phyloP scores from a whole-genome alignment of 2,888 invertebrate species.

The Caenorhabditis macrosperma region DNA sequence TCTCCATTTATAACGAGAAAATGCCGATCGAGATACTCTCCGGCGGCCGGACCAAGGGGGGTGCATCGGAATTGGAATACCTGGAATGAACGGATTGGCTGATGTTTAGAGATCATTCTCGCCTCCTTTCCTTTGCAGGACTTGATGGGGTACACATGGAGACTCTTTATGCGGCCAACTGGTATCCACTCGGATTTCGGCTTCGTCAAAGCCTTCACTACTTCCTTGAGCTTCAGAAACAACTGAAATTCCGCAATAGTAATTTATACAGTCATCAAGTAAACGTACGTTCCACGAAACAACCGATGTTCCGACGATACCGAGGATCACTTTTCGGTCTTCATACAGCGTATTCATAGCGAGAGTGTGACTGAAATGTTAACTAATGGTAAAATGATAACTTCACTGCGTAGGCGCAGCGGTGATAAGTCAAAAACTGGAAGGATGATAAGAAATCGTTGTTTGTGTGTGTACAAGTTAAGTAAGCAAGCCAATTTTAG shows the following conservation, averaged over 20 bases:
- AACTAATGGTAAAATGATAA: constrained; percentile 12
- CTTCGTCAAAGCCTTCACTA: constrained; percentile 22
- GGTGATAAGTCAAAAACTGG: constrained; percentile 13
- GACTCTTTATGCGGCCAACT: constrained; percentile 65
- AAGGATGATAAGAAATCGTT: background rate
- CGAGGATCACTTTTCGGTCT: constrained; percentile 54
- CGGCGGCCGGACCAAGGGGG: constrained; percentile 63
- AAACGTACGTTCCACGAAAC: constrained; percentile 58
- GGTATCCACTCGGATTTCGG: constrained; percentile 63
- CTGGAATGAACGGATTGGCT: constrained; percentile 30
- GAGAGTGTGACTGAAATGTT: background rate
- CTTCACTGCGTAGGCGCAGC: background rate
- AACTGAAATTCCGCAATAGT: constrained; percentile 9
- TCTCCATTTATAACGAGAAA: constrained; percentile 71
- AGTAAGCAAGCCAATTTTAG: no score
- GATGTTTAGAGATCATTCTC: constrained; percentile 29
- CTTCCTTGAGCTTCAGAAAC: constrained; percentile 18
- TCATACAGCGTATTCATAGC: constrained; percentile 47
- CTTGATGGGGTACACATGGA: constrained; percentile 71
- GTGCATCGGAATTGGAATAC: constrained; percentile 70
- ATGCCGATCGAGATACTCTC: constrained; percentile 68
- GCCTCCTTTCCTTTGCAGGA: constrained; percentile 73
- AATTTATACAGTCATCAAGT: background rate
- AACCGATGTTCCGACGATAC: constrained; percentile 55
- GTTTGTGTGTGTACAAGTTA: no score